A percentile compares a stretch with the other conserved stretches of the same genome.
These are phyloP conservation scores for Neotoxoptera formosana DNA, from an alignment of 1,140 invertebrate genomes.

Conservation along the genomic window DNA sequence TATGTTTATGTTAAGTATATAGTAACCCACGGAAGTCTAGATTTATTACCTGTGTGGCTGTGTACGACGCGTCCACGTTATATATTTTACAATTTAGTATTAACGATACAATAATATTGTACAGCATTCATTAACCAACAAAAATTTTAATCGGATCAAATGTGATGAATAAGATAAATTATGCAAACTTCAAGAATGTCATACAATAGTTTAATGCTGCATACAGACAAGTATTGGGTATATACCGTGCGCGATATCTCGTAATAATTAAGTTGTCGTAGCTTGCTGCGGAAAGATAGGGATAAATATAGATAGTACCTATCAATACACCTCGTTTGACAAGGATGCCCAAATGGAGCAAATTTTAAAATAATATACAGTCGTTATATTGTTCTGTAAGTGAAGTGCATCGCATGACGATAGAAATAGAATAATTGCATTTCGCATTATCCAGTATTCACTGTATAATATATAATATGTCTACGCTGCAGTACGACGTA, in stretches of 20 bases:
- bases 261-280: neutral
- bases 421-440: conserved; percentile 11
- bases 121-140: neutral
- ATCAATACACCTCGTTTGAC: neutral
- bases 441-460: neutral
- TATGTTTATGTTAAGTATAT: neutral
- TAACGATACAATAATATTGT: neutral
- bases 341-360: neutral
- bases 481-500: neutral
- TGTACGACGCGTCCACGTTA: too few species aligned
- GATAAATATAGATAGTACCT: too few species aligned
- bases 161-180: neutral
- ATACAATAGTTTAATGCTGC: neutral
- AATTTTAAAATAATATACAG: neutral
- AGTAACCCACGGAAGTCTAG: neutral
- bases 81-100: neutral
- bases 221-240: neutral
- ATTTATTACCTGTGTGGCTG: neutral
- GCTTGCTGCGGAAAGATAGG: neutral
- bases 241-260: neutral
- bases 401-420: neutral
- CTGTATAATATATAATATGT: neutral
- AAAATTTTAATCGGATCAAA: neutral
- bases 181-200: neutral
- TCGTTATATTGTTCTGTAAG: neutral